Percentiles rank a stretch among this genome's conserved stretches.
These are phyloP conservation scores for Rhabdomys pumilio DNA, from an alignment of 2,797 vertebrate species.

Conservation along the genomic window DNA sequence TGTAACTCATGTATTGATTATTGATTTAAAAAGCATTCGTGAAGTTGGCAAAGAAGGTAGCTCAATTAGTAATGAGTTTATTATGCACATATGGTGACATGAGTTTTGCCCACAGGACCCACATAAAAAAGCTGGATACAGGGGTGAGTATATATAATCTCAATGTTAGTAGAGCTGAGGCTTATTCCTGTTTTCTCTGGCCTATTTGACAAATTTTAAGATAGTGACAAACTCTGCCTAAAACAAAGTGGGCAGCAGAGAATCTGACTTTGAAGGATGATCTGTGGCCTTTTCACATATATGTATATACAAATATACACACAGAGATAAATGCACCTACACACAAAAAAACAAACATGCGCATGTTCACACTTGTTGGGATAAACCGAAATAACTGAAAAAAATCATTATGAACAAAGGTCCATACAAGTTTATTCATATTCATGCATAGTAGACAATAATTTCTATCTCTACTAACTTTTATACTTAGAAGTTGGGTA, in stretches of 20 bases:
- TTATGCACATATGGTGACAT: neutral
- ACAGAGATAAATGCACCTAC: neutral
- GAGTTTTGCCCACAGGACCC: neutral
- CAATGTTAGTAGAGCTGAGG: neutral
- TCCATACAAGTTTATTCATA: neutral
- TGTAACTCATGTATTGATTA: neutral
- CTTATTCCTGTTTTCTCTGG: neutral
- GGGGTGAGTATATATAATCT: neutral
- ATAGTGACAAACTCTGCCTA: neutral
- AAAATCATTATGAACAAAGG: neutral
- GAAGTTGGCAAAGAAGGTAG: neutral
- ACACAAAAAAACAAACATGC: neutral
- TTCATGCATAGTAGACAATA: neutral
- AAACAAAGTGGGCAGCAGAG: neutral
- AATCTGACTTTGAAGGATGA: neutral
- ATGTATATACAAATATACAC: neutral
- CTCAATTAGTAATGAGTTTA: neutral
- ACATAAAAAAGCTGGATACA: neutral
- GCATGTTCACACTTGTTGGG: neutral
- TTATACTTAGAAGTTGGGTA: neutral
- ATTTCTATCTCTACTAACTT: neutral
- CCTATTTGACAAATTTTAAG: neutral
- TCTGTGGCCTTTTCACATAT: neutral
- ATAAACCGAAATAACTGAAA: neutral
- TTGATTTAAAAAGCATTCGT: neutral